Evolutionary conservation across 1,140 invertebrate species (phyloP).

Genomic region (Heliconius nattereri): DNA sequence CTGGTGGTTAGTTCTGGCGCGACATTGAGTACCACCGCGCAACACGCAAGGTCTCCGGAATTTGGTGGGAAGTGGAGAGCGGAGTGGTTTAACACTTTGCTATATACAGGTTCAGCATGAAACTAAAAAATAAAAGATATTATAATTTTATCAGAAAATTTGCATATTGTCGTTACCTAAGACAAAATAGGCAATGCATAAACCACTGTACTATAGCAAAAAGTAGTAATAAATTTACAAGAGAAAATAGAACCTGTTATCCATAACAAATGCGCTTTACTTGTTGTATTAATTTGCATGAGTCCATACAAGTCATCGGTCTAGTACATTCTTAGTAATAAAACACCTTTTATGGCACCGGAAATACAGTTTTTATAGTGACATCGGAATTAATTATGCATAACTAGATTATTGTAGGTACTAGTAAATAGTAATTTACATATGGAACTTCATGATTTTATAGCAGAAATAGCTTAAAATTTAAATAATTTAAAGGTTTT

Average conservation of each 20-base stretch:
- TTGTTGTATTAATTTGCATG: not conserved
- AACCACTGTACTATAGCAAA: not conserved
- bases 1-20: no score
- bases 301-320: not conserved
- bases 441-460: not conserved
- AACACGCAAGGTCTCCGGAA: no score
- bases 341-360: not conserved
- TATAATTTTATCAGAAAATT: no score
- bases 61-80: no score
- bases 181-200: no score
- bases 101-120: not conserved
- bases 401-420: conserved; percentile 1
- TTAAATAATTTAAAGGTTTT: no score
- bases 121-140: not conserved
- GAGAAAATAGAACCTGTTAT: not conserved
- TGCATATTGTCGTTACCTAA: no score
- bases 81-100: not conserved
- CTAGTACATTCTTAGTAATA: not conserved
- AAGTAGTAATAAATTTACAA: not conserved
- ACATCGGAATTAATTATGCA: not conserved
- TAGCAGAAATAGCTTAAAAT: not conserved
- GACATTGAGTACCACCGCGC: no score
- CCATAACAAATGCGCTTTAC: not conserved
- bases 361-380: conserved; percentile 7
- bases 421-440: not conserved